Conservation (phyloP, 2,888 invertebrate genomes). For the Heliconius cydno region DNA sequence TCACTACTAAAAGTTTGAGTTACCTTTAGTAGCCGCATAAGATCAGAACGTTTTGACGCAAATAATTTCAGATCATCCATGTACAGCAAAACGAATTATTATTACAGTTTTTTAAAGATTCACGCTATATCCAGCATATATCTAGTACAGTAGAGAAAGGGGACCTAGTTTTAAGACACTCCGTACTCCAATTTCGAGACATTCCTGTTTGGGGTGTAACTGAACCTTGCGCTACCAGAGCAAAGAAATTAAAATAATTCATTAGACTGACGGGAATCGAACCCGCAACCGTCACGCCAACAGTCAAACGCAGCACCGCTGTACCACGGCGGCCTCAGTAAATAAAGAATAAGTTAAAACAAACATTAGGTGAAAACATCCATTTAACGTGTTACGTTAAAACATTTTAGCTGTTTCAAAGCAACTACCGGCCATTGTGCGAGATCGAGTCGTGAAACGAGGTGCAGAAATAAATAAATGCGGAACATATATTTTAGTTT, state of each 20-base stretch:
- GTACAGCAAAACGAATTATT: too few relatives aligned
- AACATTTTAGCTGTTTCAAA: slow-evolving; percentile 7
- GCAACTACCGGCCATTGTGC: slow-evolving; percentile 8
- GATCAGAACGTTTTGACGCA: too few relatives aligned
- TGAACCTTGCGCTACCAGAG: background rate
- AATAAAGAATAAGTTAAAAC: slow-evolving; percentile 9
- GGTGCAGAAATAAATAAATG: background rate
- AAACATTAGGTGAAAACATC: background rate
- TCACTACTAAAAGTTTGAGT: too few relatives aligned
- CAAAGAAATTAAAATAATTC: background rate
- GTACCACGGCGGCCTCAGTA: background rate
- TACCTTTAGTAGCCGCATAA: too few relatives aligned
- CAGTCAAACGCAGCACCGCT: background rate
- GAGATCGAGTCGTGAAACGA: background rate
- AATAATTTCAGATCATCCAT: too few relatives aligned
- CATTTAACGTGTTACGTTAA: background rate
- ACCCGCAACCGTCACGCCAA: background rate
- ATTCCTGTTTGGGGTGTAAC: background rate
- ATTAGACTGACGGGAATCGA: background rate
- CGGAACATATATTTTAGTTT: background rate
- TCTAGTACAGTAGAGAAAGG: background rate
- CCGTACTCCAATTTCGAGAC: background rate
- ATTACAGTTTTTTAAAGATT: too few relatives aligned
- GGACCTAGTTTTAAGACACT: background rate
- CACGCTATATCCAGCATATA: background rate